These are phyloP conservation scores for Bemisia tabaci DNA, from an alignment of 1,140 invertebrate species.

Conservation along the genomic window DNA sequence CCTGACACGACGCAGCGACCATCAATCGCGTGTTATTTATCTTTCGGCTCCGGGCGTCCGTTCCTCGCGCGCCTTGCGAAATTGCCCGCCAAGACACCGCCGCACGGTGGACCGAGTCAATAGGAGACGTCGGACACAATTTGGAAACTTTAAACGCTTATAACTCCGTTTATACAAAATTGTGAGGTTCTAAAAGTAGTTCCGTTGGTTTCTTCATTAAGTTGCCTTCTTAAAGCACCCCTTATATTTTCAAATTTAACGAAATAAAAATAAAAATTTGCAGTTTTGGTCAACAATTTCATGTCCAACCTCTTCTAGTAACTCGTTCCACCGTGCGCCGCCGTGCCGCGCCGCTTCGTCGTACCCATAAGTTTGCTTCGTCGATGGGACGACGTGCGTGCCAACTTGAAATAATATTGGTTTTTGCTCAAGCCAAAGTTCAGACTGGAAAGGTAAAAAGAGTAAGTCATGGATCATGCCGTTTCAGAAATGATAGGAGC, in stretches of 20 bases:
- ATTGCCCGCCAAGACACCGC: no score
- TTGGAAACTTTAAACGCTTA: neutral
- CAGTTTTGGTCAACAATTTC: neutral
- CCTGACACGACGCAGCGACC: neutral
- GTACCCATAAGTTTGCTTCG: no score
- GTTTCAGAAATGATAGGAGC: no score
- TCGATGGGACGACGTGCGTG: no score
- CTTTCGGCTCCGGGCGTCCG: neutral
- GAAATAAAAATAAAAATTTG: neutral
- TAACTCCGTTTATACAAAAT: neutral
- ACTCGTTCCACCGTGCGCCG: neutral
- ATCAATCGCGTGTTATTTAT: neutral
- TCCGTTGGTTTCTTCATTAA: neutral
- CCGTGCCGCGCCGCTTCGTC: no score
- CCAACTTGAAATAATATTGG: no score
- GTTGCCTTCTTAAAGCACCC: neutral
- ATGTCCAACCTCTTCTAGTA: neutral
- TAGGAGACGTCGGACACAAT: neutral
- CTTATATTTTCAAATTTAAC: neutral
- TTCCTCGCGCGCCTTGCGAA: no score
- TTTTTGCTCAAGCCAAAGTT: no score
- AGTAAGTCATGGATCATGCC: no score
- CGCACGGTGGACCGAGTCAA: neutral
- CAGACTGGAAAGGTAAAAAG: no score
- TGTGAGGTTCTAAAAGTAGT: neutral